A percentile compares a stretch with the other conserved stretches of the same genome.
Conservation (phyloP, 2,888 invertebrate species). For the Agonopterix heracliana region DNA sequence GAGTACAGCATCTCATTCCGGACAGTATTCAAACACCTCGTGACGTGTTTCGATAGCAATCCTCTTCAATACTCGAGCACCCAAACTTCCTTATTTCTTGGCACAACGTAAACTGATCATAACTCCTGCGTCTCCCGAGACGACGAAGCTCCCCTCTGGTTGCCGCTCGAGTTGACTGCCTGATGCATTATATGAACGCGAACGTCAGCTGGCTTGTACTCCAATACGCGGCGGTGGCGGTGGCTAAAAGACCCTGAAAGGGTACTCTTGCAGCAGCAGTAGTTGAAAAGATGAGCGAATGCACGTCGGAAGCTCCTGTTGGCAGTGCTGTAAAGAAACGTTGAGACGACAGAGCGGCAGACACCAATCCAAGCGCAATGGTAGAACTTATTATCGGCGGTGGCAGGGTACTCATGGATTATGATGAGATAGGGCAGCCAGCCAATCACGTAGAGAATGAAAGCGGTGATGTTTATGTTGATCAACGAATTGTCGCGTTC, state of each 20-base stretch:
- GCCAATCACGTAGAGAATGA: conserved; percentile 76
- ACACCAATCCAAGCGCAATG: conserved; percentile 82
- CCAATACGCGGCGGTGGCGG: conserved; percentile 66
- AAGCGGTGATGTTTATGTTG: conserved; percentile 80
- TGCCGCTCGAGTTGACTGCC: conserved; percentile 36
- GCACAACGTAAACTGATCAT: conserved; percentile 11
- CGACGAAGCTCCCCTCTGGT: conserved; percentile 49
- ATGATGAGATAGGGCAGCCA: conserved; percentile 83
- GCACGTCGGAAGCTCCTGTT: conserved; percentile 82
- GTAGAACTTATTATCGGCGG: conserved; percentile 76
- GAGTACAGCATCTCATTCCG: no score
- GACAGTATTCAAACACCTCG: no score
- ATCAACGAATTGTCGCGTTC: conserved; percentile 78
- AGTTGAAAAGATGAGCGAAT: conserved; percentile 84
- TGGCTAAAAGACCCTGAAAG: conserved; percentile 79
- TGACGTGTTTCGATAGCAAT: no score
- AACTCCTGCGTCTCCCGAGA: conserved; percentile 30
- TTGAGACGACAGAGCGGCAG: conserved; percentile 81
- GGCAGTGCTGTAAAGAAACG: conserved; percentile 77
- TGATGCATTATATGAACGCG: conserved; percentile 82
- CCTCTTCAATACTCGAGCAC: no score
- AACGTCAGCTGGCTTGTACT: conserved; percentile 72
- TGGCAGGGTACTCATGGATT: conserved; percentile 65
- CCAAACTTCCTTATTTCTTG: no score
- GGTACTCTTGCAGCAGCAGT: conserved; percentile 80